These are phyloP conservation scores for Lasiommata megera DNA, from an alignment of 2,888 invertebrate species.

Conservation along the genomic window DNA sequence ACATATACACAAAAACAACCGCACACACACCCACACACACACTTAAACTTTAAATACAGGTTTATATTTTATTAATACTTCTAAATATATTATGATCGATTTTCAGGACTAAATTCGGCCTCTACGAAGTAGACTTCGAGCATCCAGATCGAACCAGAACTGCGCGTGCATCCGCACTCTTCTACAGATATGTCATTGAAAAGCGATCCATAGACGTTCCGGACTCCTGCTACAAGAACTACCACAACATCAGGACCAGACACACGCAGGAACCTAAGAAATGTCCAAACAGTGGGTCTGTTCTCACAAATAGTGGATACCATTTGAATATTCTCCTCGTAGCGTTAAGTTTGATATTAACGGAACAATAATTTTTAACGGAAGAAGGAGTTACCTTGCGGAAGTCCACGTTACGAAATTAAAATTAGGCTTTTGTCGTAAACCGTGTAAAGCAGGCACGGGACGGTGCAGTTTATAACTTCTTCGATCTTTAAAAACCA, in stretches of 20 bases:
- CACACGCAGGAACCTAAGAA: background rate
- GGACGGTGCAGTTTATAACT: too few species aligned
- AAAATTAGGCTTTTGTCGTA: too few species aligned
- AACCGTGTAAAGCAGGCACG: too few species aligned
- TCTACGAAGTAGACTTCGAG: conserved; percentile 82
- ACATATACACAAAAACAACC: too few species aligned
- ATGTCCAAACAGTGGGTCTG: background rate
- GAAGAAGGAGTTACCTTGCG: too few species aligned
- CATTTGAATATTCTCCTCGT: background rate
- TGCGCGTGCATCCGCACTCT: background rate
- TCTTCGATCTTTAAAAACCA: too few species aligned
- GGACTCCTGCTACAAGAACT: background rate
- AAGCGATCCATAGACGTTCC: background rate
- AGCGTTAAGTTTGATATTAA: background rate
- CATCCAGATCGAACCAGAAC: conserved; percentile 71
- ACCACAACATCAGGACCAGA: background rate
- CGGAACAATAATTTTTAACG: too few species aligned
- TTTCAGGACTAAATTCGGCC: conserved; percentile 32
- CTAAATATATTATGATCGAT: background rate
- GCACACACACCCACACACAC: too few species aligned
- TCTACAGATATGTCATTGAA: background rate
- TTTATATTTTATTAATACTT: too few species aligned
- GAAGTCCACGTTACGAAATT: too few species aligned
- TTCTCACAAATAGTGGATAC: background rate
- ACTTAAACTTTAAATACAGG: too few species aligned